Conservation (phyloP, 2,113 vertebrate species). For the Macaca fascicularis region T2T-MFA8v1.1 NC_088384.1:88832001-88832500, state of each 20-base stretch:
- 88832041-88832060: not conserved
- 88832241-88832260: not conserved
- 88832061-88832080: not conserved
- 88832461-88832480: not conserved
- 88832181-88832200: not conserved
- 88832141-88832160: not conserved
- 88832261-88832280: not conserved
- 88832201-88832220: not conserved
- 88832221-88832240: not conserved
- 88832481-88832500: not conserved
- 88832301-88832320: not conserved
- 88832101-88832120: not conserved
- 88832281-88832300: slow-evolving; percentile 17
- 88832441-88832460: not conserved
- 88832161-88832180: not conserved
- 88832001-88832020: not conserved
- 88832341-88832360: not conserved
- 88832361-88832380: not conserved
- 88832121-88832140: not conserved
- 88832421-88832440: not conserved
- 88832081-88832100: not conserved
- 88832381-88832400: not conserved
- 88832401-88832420: not conserved
- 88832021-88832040: not conserved
- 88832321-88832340: not conserved